These are phyloP conservation scores for Urophycis tenuis DNA, from an alignment of 2,797 vertebrate species.

Conservation along the genomic window DNA sequence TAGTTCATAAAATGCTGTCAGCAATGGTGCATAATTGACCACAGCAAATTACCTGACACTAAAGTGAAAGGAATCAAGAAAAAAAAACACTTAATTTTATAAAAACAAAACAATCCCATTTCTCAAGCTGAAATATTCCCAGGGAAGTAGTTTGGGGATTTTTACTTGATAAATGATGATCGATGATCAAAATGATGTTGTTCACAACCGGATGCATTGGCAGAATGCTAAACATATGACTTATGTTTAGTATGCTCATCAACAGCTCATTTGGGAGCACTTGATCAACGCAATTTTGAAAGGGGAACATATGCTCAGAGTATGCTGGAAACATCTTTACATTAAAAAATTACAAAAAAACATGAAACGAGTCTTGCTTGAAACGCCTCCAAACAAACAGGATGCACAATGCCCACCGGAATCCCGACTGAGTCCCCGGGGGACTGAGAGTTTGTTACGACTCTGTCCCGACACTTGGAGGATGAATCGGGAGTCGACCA, in stretches of 20 bases:
- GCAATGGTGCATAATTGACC: neutral
- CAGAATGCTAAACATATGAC: too few relatives aligned
- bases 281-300: too few relatives aligned
- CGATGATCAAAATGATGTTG: too few relatives aligned
- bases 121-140: too few relatives aligned
- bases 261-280: too few relatives aligned
- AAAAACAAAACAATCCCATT: too few relatives aligned
- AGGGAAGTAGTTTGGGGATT: too few relatives aligned
- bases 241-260: too few relatives aligned
- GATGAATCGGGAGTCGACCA: slow-evolving; percentile 30
- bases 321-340: too few relatives aligned
- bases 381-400: neutral
- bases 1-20: neutral
- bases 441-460: neutral
- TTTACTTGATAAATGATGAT: too few relatives aligned
- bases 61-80: neutral
- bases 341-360: neutral
- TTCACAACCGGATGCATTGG: neutral
- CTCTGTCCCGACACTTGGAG: slow-evolving; percentile 17
- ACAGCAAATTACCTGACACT: neutral
- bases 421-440: neutral
- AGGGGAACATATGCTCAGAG: too few relatives aligned
- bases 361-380: neutral
- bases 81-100: too few relatives aligned
- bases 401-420: neutral